Base-by-base conservation (phyloP, 2,888 invertebrate species). In the Drosophila neutralis region DNA sequence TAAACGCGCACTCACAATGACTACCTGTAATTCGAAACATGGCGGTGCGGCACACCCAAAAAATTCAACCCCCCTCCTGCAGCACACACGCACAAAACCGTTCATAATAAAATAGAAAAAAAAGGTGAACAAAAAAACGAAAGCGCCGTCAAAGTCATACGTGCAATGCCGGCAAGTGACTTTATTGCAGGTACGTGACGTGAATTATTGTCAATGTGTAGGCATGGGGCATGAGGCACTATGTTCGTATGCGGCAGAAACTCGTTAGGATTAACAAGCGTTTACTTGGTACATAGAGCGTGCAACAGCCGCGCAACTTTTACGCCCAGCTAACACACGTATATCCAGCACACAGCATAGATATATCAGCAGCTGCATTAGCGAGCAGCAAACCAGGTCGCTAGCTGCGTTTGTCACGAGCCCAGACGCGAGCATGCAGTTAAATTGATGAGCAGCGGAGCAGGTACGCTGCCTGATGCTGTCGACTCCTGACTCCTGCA, bases 231-330 rank as follows among this genome's bases (percentile, higher is more conserved):
- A n/a, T 18, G 40, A 13, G 31, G 21, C n/a, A n/a, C 21, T 21
- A 45, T 45, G 8, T 8, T 45, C 24, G 24, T 24, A 24, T 40
- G 69, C 51, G 63, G 72, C 69, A 76, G 79, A 88, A 89, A 89
- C 90, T 87, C 87, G 90, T 87, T 87, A 88, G 90, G 88, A 89
- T 87, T 87, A 88, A 88, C 87, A 90, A 88, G 90, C 90, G 82
- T 90, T 87, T 87, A 89, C 90, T 87, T 83, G 87, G 83, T 76
- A 72, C 59, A 74, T 77, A 73, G 56, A 82, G 85, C 78, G 80
- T 84, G 85, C 86, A 82, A 85, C 80, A 78, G 80, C 72, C 82
- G 76, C 83, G 59, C 66, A 62, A 73, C 73, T 71, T 74, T 73
- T 71, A 74, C 52, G 52, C 63, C 48, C 33, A 53, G n/a, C 64